Evolutionary conservation across 2,797 vertebrate species (phyloP).

Genomic region (Sebastolobus alascanus): DNA sequence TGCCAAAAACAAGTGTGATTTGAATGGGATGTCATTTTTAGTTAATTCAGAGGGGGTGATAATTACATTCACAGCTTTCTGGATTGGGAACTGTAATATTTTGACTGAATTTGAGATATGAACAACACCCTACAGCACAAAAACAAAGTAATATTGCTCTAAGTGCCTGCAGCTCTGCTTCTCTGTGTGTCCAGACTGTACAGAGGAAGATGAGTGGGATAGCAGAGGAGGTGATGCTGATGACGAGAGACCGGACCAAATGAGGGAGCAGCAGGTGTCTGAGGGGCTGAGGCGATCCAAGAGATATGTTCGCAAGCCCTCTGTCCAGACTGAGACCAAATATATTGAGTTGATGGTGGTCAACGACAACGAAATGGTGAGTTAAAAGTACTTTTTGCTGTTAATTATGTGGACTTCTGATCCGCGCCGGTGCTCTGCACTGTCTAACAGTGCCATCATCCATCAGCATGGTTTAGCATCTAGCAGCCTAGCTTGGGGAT

Average conservation of each 20-base stretch:
- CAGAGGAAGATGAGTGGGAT: constrained; percentile 66
- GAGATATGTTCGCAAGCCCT: constrained; percentile 85
- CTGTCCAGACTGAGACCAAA: constrained; percentile 97
- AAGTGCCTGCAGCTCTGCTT: constrained; percentile 34
- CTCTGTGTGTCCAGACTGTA: constrained; percentile 73
- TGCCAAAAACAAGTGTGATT: not conserved
- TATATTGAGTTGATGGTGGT: constrained; percentile 97
- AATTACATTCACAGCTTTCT: not conserved
- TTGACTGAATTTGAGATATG: not conserved
- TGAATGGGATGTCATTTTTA: not conserved
- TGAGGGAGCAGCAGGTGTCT: constrained; percentile 54
- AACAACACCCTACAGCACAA: not conserved
- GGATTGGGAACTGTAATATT: not conserved
- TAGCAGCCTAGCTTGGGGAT: not conserved
- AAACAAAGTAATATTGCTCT: constrained; percentile 6
- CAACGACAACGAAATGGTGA: constrained; percentile 91
- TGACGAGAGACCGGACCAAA: constrained; percentile 51
- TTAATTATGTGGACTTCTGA: not conserved
- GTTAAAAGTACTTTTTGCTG: constrained; percentile 2
- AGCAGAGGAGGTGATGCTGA: constrained; percentile 65
- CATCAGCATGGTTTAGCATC: not conserved
- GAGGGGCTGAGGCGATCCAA: constrained; percentile 77
- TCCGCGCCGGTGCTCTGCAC: not conserved
- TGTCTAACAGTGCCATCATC: too few species aligned
- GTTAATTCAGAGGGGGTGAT: not conserved